Evolutionary conservation across 2,888 invertebrate genomes (phyloP), one percentile per base, ranked within the genome.

Genomic region (Neocrepidodera transversa): DNA sequence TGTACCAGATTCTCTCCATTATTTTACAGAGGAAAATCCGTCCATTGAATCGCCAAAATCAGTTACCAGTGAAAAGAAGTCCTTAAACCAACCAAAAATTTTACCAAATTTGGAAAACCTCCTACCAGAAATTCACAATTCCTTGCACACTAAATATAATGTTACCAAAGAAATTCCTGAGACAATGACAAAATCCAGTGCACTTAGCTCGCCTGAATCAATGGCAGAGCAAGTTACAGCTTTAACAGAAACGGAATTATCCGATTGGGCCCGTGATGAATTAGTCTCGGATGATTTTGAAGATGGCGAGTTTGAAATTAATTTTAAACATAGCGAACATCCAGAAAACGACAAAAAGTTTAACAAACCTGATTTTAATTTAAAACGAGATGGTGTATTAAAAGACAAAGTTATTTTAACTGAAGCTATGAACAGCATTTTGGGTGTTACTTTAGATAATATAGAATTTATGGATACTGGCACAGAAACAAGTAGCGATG

Each of bases 391-490:
- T n/a, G 1, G n/a, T 11, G 4, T 13, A 2, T 2, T 8, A 13
- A 10, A 50, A 67, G 67, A 61, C 36, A 70, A 72, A 51, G 68
- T 65, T 7, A 71, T 70, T 11, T 59, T 75, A 23, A 68, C 71
- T 7, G 76, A 76, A 68, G 73, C 73, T 45, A 65, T 73, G 53
- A 74, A 71, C 54, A 74, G 62, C 51, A 65, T 75, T 10, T 61
- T 76, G 2, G 73, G 76, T 61, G 73, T 77, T n/a, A 89, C 91
- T 49, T 82, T 88, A 42, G 92, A 92, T 67, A 89, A 91, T 72
- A 89, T 93, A 65, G 92, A 92, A 73, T 94, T 90, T 73, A 93
- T 91, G 83, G 94, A 94, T 74, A 92, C 92, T 0, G 92, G 92
- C 0, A 92, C 90, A 0, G 91, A 91, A 72, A 90, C 90, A n/a